Evolutionary conservation across 1,140 invertebrate species (phyloP), one percentile per base, ranked within the genome.

Genomic region (Yoshiicerus persimilis): DNA sequence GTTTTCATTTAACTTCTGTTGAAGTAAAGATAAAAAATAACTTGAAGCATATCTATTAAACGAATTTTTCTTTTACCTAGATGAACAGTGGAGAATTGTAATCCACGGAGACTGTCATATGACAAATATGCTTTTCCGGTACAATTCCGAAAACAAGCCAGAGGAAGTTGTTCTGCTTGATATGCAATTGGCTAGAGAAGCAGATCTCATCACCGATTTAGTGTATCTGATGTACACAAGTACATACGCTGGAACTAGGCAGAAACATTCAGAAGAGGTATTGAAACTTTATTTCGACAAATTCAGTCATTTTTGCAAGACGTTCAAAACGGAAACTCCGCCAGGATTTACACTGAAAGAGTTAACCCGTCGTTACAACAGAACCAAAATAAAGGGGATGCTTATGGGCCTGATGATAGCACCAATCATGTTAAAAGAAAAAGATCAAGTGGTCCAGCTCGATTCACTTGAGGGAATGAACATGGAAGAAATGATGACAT

Each of bases 41-140:
- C n/a, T n/a, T n/a, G n/a, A n/a, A n/a, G n/a, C n/a, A n/a, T 64
- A 5, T 64, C n/a, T 66, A 23, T 9, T 2, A n/a, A n/a, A n/a
- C n/a, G n/a, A 66, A n/a, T 4, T 3, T 11, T 41, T 11, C 39
- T n/a, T 25, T 64, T 23, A 5, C 9, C n/a, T 23, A 64, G 56
- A 64, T 11, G 89, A 90, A 90, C 90, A 90, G 84, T 89, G 89
- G 11, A 95, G 87, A 93, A 94, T 95, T 0, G 92, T 88, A 0
- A 77, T 87, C n/a, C 90, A 91, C 64, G 85, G 41, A 20, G 89
- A 90, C 36, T 83, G 56, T 38, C n/a, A n/a, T n/a, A n/a, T n/a
- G n/a, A n/a, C n/a, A n/a, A n/a, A n/a, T n/a, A n/a, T n/a, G n/a
- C n/a, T n/a, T n/a, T n/a, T n/a, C n/a, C n/a, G n/a, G n/a, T n/a